phyloP scores from a whole-genome alignment of 1,140 invertebrate genomes.

The Stegodyphus dumicola region DNA sequence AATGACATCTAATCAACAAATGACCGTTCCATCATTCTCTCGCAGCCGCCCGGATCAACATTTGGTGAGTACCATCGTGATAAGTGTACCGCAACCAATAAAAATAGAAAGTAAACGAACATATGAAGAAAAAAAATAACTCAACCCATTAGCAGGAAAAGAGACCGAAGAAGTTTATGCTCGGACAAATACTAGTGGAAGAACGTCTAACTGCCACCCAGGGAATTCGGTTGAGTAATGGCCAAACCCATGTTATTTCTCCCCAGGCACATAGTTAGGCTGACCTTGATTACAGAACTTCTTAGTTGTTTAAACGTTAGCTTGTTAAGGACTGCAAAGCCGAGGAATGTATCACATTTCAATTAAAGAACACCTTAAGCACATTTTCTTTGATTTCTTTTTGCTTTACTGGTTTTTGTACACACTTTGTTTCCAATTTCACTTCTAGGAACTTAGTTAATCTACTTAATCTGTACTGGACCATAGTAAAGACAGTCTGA shows the following conservation, averaged over 20 bases:
- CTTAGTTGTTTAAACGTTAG: constrained; percentile 14
- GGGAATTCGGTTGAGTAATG: constrained; percentile 51
- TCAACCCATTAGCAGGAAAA: constrained; percentile 28
- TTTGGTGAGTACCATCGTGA: neutral
- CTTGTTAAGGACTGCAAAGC: constrained; percentile 31
- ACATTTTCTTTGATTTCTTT: too few relatives aligned
- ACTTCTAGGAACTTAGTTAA: too few relatives aligned
- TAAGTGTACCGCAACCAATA: constrained; percentile 28
- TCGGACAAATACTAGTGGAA: constrained; percentile 49
- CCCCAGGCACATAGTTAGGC: constrained; percentile 38
- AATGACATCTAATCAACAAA: constrained; percentile 48
- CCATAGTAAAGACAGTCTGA: too few relatives aligned
- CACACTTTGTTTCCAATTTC: too few relatives aligned
- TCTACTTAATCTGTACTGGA: too few relatives aligned
- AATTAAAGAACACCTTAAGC: constrained; percentile 18
- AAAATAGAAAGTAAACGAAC: constrained; percentile 8
- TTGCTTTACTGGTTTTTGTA: too few relatives aligned
- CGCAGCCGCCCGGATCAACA: constrained; percentile 19
- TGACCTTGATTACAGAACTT: constrained; percentile 38
- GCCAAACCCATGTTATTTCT: constrained; percentile 48
- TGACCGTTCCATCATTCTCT: constrained; percentile 13
- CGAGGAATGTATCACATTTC: constrained; percentile 53
- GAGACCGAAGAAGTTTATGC: constrained; percentile 47
- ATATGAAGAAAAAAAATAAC: constrained; percentile 7
- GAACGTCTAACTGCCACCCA: constrained; percentile 41